phyloP scores from a whole-genome alignment of 1,140 invertebrate species.

The Aphelenchoides avenae region DNA sequence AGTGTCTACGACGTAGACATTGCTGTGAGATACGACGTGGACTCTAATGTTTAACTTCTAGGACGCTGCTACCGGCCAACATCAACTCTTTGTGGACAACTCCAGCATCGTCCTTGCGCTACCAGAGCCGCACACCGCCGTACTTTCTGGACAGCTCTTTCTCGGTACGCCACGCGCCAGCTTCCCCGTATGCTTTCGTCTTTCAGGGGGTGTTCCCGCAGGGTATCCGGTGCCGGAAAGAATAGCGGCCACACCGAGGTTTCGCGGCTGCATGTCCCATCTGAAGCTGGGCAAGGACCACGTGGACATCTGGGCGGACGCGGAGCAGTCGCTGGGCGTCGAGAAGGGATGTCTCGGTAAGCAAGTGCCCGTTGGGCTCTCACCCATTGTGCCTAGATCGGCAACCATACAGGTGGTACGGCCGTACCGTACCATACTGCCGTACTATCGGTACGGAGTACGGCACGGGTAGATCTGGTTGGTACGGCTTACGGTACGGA shows the following conservation, averaged over 20 bases:
- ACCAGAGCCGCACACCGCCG: slow-evolving; percentile 5
- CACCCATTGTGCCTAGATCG: not conserved
- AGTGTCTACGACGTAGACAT: too few relatives aligned
- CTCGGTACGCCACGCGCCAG: slow-evolving; percentile 9
- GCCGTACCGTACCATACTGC: too few relatives aligned
- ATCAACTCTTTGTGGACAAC: slow-evolving; percentile 23
- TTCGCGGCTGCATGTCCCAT: slow-evolving; percentile 23
- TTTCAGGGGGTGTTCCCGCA: slow-evolving; percentile 14
- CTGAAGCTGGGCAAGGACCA: slow-evolving; percentile 22
- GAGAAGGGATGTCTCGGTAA: slow-evolving; percentile 21
- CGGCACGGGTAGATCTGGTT: too few relatives aligned
- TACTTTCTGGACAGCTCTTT: slow-evolving; percentile 13
- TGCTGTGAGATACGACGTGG: too few relatives aligned
- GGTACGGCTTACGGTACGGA: too few relatives aligned
- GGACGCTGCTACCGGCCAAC: too few relatives aligned
- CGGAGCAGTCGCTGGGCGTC: not conserved
- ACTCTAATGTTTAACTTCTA: too few relatives aligned
- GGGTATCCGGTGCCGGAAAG: slow-evolving; percentile 7
- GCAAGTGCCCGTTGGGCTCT: not conserved
- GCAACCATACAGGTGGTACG: not conserved
- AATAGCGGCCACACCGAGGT: slow-evolving; percentile 11
- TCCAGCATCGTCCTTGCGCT: not conserved
- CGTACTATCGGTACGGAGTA: too few relatives aligned
- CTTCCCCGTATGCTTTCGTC: too few relatives aligned
- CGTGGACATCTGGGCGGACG: slow-evolving; percentile 17